Conservation (phyloP, 2,888 invertebrate genomes). For the Hoplodrina blanda region DNA sequence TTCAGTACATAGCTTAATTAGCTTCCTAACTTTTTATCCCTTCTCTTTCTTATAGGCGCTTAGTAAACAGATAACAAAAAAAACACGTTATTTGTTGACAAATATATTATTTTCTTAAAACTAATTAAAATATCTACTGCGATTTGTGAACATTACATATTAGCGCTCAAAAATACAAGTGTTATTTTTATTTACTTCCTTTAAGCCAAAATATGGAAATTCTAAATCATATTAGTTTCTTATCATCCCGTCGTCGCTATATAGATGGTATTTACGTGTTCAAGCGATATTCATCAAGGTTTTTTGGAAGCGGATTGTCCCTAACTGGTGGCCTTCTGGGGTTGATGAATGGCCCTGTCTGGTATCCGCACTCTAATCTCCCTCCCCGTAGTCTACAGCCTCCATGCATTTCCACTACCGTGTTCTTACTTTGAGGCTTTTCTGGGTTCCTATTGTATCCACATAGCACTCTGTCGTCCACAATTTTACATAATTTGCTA, state of each 20-base stretch:
- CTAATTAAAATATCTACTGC: background rate
- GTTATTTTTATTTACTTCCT: too few species aligned
- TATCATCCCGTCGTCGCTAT: too few species aligned
- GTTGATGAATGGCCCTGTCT: conserved; percentile 71
- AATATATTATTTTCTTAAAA: background rate
- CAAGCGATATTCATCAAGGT: too few species aligned
- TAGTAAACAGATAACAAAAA: background rate
- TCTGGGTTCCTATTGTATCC: conserved; percentile 80
- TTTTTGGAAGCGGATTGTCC: conserved; percentile 12
- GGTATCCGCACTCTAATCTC: conserved; percentile 83
- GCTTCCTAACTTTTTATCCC: background rate
- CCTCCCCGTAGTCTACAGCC: conserved; percentile 79
- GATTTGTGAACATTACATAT: too few species aligned
- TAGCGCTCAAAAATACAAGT: too few species aligned
- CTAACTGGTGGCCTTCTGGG: conserved; percentile 64
- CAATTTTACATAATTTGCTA: conserved; percentile 72
- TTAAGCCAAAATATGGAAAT: too few species aligned
- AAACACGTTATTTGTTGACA: background rate
- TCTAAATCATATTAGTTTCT: too few species aligned
- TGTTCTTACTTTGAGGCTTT: conserved; percentile 59
- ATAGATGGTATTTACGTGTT: background rate
- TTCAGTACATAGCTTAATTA: too few species aligned
- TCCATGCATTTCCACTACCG: conserved; percentile 62
- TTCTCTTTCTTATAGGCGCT: background rate
- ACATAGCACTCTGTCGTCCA: conserved; percentile 80